Evolutionary conservation across 64 coral and sea anemone genomes (phyloP), one percentile per base, ranked within the genome.

Genomic region (Montipora foliosa): DNA sequence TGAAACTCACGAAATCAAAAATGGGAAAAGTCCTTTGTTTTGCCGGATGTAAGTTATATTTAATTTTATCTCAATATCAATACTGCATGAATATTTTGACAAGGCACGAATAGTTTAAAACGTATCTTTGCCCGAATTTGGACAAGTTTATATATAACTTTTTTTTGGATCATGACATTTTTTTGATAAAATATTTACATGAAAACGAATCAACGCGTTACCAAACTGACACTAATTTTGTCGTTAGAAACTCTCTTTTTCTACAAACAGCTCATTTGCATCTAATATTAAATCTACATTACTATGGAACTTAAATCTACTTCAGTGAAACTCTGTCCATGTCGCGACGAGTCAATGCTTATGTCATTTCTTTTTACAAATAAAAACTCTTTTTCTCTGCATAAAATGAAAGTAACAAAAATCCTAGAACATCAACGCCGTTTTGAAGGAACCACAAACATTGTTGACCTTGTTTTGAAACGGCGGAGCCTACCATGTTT

Each of bases 171-270:
- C 46, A 51, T 24, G 45, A n/a, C 44, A 72, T 86, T 16, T 86
- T 46, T 86, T 8, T 72, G 6, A 78, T 50, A 21, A 71, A 86
- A 67, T 86, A 86, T 86, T 72, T 86, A 86, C 62, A 70, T 49
- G n/a, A 64, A 78, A 84, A 84, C 29, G 10, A 70, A 86, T 86
- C 64, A 86, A 8, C n/a, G 19, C 3, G 51, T 50, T 86, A 50
- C 76, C 14, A 3, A 14, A 12, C 14, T 64, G 0, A 57, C 53
- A 57, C 6, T 57, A 11, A 57, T 8, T 8, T 8, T 57, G 11
- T 57, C 53, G 6, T 8, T 11, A 57, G 6, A 57, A 57, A 48
- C 46, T 67, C 15, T 84, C 8, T 47, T 29, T 49, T 67, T 4
- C 11, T 5, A 8, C 6, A 57, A 57, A 57, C 53, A 8, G 53